Evolutionary conservation across 2,797 vertebrate genomes (phyloP).

Genomic region (Gambusia yucatana): DNA sequence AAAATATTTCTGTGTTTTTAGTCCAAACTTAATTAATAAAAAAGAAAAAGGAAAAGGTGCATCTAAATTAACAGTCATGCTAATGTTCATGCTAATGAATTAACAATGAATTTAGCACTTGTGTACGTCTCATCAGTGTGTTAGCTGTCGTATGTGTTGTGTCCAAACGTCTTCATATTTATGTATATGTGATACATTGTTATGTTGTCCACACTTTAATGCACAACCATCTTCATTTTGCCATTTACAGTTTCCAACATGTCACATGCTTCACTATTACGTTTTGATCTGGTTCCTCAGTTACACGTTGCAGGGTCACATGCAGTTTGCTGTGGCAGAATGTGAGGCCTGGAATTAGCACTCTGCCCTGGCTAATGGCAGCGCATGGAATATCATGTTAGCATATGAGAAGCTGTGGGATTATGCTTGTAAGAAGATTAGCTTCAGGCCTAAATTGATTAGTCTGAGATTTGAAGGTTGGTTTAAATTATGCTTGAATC

Average conservation of each 20-base stretch:
- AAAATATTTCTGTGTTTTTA: background rate
- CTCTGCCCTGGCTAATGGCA: constrained; percentile 42
- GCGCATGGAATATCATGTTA: constrained; percentile 55
- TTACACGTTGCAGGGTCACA: background rate
- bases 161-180: background rate
- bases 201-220: background rate
- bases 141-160: background rate
- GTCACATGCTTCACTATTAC: too few relatives aligned
- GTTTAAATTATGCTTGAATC: background rate
- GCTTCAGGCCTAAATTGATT: constrained; percentile 73
- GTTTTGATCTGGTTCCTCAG: background rate
- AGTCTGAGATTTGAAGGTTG: constrained; percentile 61
- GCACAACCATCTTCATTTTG: background rate
- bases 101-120: too few relatives aligned
- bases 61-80: too few relatives aligned
- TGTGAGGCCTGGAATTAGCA: constrained; percentile 44
- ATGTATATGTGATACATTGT: background rate
- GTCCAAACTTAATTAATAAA: background rate
- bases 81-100: too few relatives aligned
- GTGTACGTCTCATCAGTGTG: too few relatives aligned
- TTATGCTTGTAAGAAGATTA: constrained; percentile 79
- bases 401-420: constrained; percentile 59
- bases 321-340: constrained; percentile 2
- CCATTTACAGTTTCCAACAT: background rate
- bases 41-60: too few relatives aligned